A percentile compares a stretch with the other conserved stretches of the same genome.
Evolutionary conservation across 2,797 vertebrate genomes (phyloP).

Genomic region (Gouania willdenowi): DNA sequence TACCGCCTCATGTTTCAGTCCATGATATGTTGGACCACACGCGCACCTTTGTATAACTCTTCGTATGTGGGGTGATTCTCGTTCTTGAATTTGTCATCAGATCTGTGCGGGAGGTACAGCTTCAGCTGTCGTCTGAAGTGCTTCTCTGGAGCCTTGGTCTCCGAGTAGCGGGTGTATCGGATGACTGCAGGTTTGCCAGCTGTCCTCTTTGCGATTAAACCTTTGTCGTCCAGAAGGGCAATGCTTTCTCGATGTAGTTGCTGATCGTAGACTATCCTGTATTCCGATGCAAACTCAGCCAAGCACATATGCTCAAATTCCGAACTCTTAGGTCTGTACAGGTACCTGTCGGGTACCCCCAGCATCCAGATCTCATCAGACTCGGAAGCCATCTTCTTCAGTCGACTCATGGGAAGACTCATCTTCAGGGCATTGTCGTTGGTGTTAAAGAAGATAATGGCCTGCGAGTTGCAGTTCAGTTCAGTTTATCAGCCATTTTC

Average conservation of each 20-base stretch:
- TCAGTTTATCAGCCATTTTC: too few species aligned
- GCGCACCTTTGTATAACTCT: background rate
- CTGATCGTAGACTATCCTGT: background rate
- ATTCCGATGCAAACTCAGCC: background rate
- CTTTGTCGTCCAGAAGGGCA: background rate
- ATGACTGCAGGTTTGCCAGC: background rate
- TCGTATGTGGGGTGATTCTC: background rate
- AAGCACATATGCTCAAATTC: background rate
- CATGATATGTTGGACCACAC: too few species aligned
- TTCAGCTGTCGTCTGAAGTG: background rate
- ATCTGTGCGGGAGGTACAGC: background rate
- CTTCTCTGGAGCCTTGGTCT: background rate
- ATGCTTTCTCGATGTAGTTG: background rate
- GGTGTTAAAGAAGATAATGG: background rate
- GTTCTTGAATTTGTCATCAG: background rate
- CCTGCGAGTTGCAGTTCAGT: background rate
- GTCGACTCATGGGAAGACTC: background rate
- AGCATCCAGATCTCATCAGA: background rate
- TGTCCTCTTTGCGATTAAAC: background rate
- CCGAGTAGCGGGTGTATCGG: background rate
- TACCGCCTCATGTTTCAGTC: too few species aligned
- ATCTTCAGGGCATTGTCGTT: background rate
- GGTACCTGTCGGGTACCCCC: background rate
- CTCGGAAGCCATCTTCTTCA: background rate
- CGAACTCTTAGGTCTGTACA: background rate